Conservation (phyloP, 2,797 vertebrate species). For the Taeniopygia guttata region DNA sequence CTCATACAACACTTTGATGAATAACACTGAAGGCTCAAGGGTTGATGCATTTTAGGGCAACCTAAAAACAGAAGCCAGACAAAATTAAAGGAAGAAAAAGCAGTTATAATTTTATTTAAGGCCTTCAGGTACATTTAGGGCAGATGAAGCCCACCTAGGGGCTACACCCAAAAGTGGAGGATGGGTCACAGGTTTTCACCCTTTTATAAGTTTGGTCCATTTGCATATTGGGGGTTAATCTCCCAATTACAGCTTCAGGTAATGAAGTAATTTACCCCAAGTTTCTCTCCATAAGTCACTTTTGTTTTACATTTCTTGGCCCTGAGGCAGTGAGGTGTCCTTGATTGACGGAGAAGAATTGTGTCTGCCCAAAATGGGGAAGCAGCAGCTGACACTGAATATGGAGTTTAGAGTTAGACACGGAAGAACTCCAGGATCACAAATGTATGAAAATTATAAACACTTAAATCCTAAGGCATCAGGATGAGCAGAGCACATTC, state of each 20-base stretch:
- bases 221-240: background rate
- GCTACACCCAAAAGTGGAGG: background rate
- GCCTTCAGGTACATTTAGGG: background rate
- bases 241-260: background rate
- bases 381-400: accelerated
- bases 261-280: background rate
- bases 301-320: background rate
- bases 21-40: background rate
- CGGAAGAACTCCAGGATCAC: background rate
- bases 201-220: background rate
- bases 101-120: background rate
- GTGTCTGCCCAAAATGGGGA: background rate
- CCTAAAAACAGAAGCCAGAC: background rate
- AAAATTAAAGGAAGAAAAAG: background rate
- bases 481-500: accelerated
- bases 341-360: background rate
- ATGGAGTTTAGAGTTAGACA: background rate
- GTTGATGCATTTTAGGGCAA: background rate
- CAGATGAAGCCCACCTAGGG: background rate
- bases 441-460: background rate
- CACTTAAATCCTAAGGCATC: background rate
- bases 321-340: background rate
- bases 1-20: background rate
- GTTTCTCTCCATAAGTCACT: background rate
- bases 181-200: accelerated